phyloP scores from a whole-genome alignment of 92 coral and sea anemone genomes.

The Phymanthus crucifer region DNA sequence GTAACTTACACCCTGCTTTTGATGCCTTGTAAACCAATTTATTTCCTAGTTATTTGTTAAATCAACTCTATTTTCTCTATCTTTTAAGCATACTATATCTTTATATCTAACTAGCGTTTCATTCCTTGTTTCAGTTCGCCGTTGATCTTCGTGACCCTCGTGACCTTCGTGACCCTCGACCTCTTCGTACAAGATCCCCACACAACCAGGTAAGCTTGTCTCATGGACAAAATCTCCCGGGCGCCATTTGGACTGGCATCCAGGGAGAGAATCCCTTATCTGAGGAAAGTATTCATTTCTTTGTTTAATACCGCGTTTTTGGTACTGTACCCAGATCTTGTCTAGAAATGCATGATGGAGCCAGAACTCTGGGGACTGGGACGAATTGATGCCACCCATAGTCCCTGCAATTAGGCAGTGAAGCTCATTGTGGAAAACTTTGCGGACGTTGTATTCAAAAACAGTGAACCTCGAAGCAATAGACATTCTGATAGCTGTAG shows the following conservation, averaged over 20 bases:
- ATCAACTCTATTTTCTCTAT: not conserved
- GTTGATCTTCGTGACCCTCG: not conserved
- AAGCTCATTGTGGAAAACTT: constrained; percentile 54
- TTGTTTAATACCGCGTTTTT: constrained; percentile 49
- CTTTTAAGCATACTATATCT: not conserved
- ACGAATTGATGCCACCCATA: constrained; percentile 54
- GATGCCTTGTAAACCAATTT: too few species aligned
- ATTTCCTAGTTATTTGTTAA: too few species aligned
- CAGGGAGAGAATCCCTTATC: constrained; percentile 14
- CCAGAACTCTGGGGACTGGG: constrained; percentile 80
- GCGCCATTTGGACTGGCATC: constrained; percentile 10
- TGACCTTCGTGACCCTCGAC: not conserved
- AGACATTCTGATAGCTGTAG: not conserved
- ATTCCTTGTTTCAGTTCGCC: not conserved
- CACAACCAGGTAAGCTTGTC: not conserved
- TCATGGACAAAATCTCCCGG: constrained; percentile 4
- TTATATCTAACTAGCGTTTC: not conserved
- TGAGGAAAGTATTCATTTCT: constrained; percentile 30
- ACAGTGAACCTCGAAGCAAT: constrained; percentile 9
- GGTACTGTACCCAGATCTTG: constrained; percentile 87
- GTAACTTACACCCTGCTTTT: too few species aligned
- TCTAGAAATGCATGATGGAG: constrained; percentile 82
- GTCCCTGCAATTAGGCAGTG: constrained; percentile 73
- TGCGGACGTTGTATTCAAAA: constrained; percentile 51
- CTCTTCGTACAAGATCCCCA: not conserved